Evolutionary conservation across 2,888 invertebrate species (phyloP), one percentile per base, ranked within the genome.

Genomic region (Saturnia japonica): DNA sequence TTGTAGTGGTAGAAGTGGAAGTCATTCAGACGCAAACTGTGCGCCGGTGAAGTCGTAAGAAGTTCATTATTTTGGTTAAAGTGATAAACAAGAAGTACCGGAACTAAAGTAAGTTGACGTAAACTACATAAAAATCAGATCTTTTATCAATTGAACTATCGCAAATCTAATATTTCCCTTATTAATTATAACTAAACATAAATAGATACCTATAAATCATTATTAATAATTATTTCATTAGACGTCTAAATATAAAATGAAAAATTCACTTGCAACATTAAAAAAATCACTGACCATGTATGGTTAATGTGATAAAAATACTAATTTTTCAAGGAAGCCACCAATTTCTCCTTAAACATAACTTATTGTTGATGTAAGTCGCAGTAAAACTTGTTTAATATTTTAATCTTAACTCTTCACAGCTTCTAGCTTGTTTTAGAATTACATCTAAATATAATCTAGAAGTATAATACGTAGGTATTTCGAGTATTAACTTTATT

Each of bases 1-100:
- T 83, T 79, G 90, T 80, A 81, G 89, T 86, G 85, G 91, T 89
- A 84, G 89, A 85, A 84, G 85, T 87, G 83, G 86, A 83, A 89
- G 88, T 84, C 94, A 94, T 93, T 94, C 93, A 87, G 84, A 88
- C 89, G 87, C 91, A 88, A 89, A 88, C 92, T 88, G 83, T 88
- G 93, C 88, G 86, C 84, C 88, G 78, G 91, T 88, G 84, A 88
- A 90, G 90, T 88, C 80, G 91, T 90, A 86, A 87, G 85, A 83
- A 85, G 82, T 83, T 85, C 79, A 79, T 71, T 74, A 78, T 77
- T 78, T 79, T 79, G 73, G 70, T 78, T 79, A 76, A 78, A 85
- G 89, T 90, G 87, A 84, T 81, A 87, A 80, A 87, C 78, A 86
- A 85, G 84, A 82, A 85, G 85, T 86, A 80, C 76, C 40, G 78